Evolutionary conservation across 2,888 invertebrate species (phyloP), one percentile per base, ranked within the genome.

Genomic region (Epinotia bilunana): DNA sequence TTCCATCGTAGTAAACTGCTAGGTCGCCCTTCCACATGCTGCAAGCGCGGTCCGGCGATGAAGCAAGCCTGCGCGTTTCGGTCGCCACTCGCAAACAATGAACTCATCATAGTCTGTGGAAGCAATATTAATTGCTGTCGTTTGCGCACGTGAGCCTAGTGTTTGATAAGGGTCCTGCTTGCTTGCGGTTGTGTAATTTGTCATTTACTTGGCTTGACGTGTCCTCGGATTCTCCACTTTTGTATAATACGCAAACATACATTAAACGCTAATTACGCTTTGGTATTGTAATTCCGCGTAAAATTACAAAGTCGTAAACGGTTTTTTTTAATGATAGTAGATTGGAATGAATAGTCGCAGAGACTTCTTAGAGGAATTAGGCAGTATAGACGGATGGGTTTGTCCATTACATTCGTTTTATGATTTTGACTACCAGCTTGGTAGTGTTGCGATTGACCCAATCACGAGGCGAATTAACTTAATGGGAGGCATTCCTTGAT

Each of bases 81-180:
- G 88, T 87, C 84, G 82, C 78, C 84, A 86, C 89, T 88, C 86
- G 88, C 90, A 91, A 92, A 92, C 91, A 91, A 91, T 91, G 91
- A 90, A 91, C 91, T 90, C 92, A 91, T 90, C 91, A 88, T 81
- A 80, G 83, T 83, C 87, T 86, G 81, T 83, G 82, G 83, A 84
- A 84, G 88, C 84, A 87, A 87, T 88, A 88, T 91, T 91, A 91
- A 91, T 90, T 91, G 84, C 87, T 78, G 82, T 81, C 82, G 75
- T 79, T 77, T 76, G 76, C 76, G 81, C 82, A 83, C 83, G 77
- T 78, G 80, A 80, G 81, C 74, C 67, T 76, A 75, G 77, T 78
- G 76, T 79, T 79, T 80, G 79, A 80, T 81, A 80, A 80, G 79
- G 77, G 76, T 77, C 74, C 73, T 76, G 77, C 63, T 77, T 63